Evolutionary conservation across 2,888 invertebrate species (phyloP).

Genomic region (Caenorhabditis angaria): DNA sequence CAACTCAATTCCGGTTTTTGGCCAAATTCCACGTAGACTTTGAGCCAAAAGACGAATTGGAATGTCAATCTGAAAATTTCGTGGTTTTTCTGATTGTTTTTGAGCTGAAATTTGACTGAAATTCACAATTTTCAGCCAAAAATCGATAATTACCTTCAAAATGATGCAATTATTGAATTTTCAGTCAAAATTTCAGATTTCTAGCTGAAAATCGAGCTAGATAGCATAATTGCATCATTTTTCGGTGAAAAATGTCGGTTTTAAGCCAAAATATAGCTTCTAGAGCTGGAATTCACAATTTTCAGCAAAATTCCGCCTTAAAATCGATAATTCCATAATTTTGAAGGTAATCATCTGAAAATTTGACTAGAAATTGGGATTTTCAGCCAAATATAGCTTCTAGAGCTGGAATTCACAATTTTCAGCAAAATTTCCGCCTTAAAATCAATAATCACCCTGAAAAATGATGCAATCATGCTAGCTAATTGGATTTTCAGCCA

Average conservation of each 20-base stretch:
- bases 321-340: no score
- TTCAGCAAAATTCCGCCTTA: no score
- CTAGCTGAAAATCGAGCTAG: neutral
- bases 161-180: neutral
- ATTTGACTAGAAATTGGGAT: no score
- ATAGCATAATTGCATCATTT: neutral
- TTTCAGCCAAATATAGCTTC: no score
- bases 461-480: neutral
- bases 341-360: no score
- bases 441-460: neutral
- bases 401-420: no score
- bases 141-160: neutral
- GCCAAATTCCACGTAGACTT: conserved; percentile 34
- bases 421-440: no score
- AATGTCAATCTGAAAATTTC: conserved; percentile 28
- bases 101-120: neutral
- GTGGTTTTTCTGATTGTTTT: no score
- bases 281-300: no score
- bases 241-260: neutral
- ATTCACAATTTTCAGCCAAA: no score
- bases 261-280: no score
- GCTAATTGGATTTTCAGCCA: neutral
- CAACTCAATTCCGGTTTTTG: conserved; percentile 25
- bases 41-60: conserved; percentile 38
- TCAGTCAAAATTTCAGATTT: neutral